Percentiles rank a stretch among this genome's conserved stretches.
phyloP scores from a whole-genome alignment of 1,140 invertebrate species.

The Olivierus martensii region DNA sequence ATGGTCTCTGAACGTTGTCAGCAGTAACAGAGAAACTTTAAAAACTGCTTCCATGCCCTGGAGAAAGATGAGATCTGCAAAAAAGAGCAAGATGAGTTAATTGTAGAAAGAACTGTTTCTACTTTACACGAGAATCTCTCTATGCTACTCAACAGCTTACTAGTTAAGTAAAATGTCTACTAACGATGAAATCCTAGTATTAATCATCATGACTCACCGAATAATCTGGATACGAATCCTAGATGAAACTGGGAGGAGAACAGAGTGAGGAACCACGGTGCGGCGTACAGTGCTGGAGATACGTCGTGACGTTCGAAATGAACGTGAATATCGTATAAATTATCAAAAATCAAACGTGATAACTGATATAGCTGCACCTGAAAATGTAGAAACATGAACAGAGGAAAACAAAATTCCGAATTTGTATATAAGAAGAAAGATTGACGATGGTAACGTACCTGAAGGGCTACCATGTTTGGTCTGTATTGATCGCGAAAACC shows the following conservation, averaged over 20 bases:
- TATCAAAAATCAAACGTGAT: conserved; percentile 74
- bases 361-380: conserved; percentile 74
- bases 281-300: conserved; percentile 81
- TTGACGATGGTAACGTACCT: conserved; percentile 35
- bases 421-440: not conserved
- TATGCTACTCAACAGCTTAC: no score
- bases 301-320: conserved; percentile 84
- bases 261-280: conserved; percentile 87
- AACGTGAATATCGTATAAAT: conserved; percentile 65
- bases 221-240: conserved; percentile 82
- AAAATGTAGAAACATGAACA: not conserved
- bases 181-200: no score
- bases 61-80: conserved; percentile 72
- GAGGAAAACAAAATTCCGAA: not conserved
- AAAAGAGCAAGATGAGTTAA: conserved; percentile 16
- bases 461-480: conserved; percentile 84
- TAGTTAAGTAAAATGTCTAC: no score
- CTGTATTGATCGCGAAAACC: conserved; percentile 75
- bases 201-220: conserved; percentile 39
- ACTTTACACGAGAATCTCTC: not conserved
- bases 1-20: conserved; percentile 69
- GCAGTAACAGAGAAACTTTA: conserved; percentile 66
- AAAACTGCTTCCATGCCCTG: conserved; percentile 81
- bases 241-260: conserved; percentile 93
- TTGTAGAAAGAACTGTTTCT: not conserved